Percentiles rank a stretch among this genome's conserved stretches.
Conservation (phyloP, 2,113 vertebrate genomes). For the Brienomyrus brachyistius region DNA sequence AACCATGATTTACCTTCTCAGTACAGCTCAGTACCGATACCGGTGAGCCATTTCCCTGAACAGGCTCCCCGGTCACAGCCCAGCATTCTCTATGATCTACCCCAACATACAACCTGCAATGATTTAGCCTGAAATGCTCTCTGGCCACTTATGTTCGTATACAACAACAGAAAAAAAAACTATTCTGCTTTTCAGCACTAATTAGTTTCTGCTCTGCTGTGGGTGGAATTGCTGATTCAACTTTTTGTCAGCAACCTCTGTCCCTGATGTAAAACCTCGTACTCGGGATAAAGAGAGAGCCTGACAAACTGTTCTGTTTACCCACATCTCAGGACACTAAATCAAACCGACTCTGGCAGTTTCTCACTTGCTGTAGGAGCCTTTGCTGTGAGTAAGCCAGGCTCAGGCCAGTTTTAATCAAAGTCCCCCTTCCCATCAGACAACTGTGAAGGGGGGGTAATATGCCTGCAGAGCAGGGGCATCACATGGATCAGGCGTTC, state of each 20-base stretch:
- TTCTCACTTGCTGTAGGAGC: slow-evolving; percentile 49
- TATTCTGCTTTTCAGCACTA: slow-evolving; percentile 34
- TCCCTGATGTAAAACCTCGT: slow-evolving; percentile 41
- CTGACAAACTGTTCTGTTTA: slow-evolving; percentile 60
- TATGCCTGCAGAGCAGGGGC: slow-evolving; percentile 52
- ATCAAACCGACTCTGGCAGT: slow-evolving; percentile 51
- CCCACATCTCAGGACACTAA: slow-evolving; percentile 48
- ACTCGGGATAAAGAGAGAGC: slow-evolving; percentile 32
- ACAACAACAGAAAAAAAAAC: slow-evolving; percentile 12
- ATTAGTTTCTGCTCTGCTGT: slow-evolving; percentile 35
- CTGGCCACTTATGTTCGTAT: background rate
- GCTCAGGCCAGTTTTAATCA: slow-evolving; percentile 45
- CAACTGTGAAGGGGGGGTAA: slow-evolving; percentile 34
- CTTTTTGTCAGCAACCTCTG: slow-evolving; percentile 47
- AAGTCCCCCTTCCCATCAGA: slow-evolving; percentile 39
- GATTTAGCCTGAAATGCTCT: background rate
- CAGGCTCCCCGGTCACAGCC: background rate
- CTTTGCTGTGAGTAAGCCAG: slow-evolving; percentile 50
- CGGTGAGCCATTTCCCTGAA: background rate
- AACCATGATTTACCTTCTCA: background rate
- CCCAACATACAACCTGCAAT: background rate
- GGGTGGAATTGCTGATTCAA: slow-evolving; percentile 37
- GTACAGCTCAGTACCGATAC: background rate
- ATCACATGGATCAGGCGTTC: slow-evolving; percentile 56
- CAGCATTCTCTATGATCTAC: background rate